Conservation (phyloP, 37 sponge, comb jelly and placozoan genomes). For the Crambe crambe region DNA sequence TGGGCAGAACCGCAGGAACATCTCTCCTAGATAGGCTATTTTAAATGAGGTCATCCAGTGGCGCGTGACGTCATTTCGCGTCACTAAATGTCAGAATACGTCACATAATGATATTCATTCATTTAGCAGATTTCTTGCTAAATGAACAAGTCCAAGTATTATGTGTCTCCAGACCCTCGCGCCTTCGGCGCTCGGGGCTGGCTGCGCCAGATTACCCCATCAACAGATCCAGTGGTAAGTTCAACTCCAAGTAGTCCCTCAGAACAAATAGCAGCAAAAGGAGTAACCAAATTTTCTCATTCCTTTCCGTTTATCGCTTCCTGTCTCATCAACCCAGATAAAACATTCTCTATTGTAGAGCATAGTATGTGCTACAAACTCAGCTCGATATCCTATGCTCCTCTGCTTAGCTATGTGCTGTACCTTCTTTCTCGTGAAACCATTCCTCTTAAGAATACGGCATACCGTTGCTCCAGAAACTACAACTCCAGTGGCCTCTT, state of each 20-base stretch:
- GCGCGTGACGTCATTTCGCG: no score
- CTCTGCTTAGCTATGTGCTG: constrained; percentile 35
- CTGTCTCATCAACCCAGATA: constrained; percentile 63
- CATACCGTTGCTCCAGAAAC: constrained; percentile 41
- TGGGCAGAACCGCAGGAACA: no score
- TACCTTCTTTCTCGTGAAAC: constrained; percentile 43
- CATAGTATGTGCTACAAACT: constrained; percentile 20
- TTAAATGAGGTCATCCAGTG: no score
- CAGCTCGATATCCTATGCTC: constrained; percentile 22
- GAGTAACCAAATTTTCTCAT: constrained; percentile 34
- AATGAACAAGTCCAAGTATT: no score
- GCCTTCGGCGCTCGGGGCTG: no score
- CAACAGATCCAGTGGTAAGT: constrained; percentile 16
- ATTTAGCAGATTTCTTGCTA: no score
- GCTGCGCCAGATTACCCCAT: no score
- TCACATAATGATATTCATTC: no score
- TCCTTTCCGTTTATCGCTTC: constrained; percentile 31
- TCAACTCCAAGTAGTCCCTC: constrained; percentile 25
- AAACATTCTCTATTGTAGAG: constrained; percentile 7
- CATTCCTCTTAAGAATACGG: constrained; percentile 23
- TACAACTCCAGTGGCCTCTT: constrained; percentile 13
- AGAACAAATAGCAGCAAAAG: constrained; percentile 39
- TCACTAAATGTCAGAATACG: no score
- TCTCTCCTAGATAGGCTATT: no score
- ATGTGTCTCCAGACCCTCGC: no score